A percentile compares a stretch with the other conserved stretches of the same genome.
Evolutionary conservation across 2,113 vertebrate species (phyloP).

Genomic region (Pseudopipra pipra): DNA sequence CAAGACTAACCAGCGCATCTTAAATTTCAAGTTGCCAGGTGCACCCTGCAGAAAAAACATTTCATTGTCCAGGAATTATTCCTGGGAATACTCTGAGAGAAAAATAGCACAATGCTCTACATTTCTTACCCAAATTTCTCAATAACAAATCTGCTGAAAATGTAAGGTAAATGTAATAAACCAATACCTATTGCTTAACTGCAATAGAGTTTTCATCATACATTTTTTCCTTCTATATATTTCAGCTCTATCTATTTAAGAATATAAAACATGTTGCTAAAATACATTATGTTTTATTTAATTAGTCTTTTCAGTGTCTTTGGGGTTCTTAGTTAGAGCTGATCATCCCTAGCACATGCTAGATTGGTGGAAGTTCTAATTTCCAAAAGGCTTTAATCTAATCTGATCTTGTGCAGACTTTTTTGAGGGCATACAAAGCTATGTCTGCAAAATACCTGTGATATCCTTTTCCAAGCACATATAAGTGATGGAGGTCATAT

Average conservation of each 20-base stretch:
- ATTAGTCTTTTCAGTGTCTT: not conserved
- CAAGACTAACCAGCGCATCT: not conserved
- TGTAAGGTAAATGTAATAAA: not conserved
- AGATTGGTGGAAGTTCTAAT: not conserved
- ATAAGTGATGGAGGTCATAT: not conserved
- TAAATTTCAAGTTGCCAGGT: not conserved
- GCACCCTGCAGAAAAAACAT: not conserved
- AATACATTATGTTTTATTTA: not conserved
- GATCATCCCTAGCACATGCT: not conserved
- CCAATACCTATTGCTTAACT: not conserved
- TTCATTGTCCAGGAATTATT: not conserved
- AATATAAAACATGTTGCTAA: not conserved
- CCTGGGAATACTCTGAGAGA: not conserved
- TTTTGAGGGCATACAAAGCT: not conserved
- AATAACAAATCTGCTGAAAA: not conserved
- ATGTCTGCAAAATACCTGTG: not conserved
- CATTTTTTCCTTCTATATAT: not conserved
- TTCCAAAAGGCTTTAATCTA: not conserved
- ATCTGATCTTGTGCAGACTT: not conserved
- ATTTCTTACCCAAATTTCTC: not conserved
- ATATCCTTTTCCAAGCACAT: not conserved
- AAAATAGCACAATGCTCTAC: not conserved
- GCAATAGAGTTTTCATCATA: not conserved
- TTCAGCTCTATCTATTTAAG: not conserved
- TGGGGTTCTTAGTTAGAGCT: not conserved